Percentiles rank a stretch among this genome's conserved stretches.
These are phyloP conservation scores for Amazona finschi DNA, from an alignment of 2,797 vertebrate genomes.

Conservation along the genomic window DNA sequence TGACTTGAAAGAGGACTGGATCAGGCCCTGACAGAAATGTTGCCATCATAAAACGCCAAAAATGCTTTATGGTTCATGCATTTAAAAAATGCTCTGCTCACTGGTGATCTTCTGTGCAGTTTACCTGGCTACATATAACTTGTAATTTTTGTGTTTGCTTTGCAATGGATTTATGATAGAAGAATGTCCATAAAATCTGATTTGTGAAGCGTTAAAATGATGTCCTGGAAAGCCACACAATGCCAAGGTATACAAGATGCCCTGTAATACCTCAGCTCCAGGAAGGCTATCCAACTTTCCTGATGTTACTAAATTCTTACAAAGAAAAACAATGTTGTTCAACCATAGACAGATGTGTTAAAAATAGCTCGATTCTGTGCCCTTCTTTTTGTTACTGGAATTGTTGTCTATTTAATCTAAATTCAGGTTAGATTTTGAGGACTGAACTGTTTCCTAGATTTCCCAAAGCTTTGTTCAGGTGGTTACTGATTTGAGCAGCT, in stretches of 20 bases:
- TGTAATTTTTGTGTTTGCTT: constrained; percentile 37
- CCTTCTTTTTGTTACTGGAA: neutral
- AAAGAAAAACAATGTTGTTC: constrained; percentile 27
- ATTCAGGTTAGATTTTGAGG: neutral
- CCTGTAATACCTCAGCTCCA: neutral
- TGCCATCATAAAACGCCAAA: constrained; percentile 23
- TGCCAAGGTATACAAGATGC: constrained; percentile 58
- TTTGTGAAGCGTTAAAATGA: constrained; percentile 64
- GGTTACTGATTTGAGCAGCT: neutral
- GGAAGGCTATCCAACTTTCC: constrained; percentile 24
- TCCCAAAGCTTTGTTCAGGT: neutral
- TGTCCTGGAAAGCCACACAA: constrained; percentile 51
- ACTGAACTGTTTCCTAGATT: neutral
- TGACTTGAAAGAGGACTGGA: constrained; percentile 53
- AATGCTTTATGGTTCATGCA: constrained; percentile 4
- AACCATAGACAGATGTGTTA: constrained; percentile 2
- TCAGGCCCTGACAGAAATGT: constrained; percentile 33
- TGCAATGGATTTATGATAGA: constrained; percentile 41
- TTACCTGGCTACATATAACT: constrained; percentile 46
- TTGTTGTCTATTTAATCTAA: neutral
- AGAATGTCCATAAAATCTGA: constrained; percentile 54
- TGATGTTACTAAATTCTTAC: constrained; percentile 34
- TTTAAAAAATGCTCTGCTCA: neutral
- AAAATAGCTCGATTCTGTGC: neutral
- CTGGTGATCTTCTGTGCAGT: neutral